These are phyloP conservation scores for Poecilia gillii DNA, from an alignment of 2,797 vertebrate species.

Conservation along the genomic window DNA sequence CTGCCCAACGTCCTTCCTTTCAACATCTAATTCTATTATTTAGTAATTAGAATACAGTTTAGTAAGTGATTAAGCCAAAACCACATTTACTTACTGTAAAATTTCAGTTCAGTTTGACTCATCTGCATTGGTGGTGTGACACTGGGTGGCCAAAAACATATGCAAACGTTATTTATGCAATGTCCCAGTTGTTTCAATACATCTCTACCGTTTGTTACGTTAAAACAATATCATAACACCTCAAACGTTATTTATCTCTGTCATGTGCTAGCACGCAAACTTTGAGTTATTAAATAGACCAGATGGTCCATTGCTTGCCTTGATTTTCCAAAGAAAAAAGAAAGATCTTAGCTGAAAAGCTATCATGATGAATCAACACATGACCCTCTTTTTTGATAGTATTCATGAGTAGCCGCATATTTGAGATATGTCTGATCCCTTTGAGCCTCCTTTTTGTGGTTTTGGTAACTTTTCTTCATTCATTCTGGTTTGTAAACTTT, in stretches of 20 bases:
- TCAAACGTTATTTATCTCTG: not conserved
- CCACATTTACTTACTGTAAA: not conserved
- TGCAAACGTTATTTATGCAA: not conserved
- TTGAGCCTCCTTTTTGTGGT: not conserved
- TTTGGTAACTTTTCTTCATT: not conserved
- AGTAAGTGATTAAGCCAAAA: not conserved
- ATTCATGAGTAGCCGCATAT: not conserved
- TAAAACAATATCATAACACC: not conserved
- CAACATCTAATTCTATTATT: not conserved
- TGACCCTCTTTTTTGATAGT: not conserved
- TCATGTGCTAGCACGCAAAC: not conserved
- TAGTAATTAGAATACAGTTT: not conserved
- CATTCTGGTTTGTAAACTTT: not conserved
- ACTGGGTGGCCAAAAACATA: not conserved
- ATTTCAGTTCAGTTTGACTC: not conserved
- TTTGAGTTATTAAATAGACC: not conserved
- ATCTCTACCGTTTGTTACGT: not conserved
- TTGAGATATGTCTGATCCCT: not conserved
- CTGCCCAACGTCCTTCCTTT: not conserved
- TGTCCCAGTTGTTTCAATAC: not conserved
- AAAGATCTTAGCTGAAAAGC: not conserved
- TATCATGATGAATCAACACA: not conserved
- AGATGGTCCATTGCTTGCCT: not conserved
- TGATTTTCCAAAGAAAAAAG: not conserved
- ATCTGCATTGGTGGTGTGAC: not conserved